Percentiles rank a stretch among this genome's conserved stretches.
Evolutionary conservation across 1,140 invertebrate genomes (phyloP).

Genomic region (Orchesella cincta): DNA sequence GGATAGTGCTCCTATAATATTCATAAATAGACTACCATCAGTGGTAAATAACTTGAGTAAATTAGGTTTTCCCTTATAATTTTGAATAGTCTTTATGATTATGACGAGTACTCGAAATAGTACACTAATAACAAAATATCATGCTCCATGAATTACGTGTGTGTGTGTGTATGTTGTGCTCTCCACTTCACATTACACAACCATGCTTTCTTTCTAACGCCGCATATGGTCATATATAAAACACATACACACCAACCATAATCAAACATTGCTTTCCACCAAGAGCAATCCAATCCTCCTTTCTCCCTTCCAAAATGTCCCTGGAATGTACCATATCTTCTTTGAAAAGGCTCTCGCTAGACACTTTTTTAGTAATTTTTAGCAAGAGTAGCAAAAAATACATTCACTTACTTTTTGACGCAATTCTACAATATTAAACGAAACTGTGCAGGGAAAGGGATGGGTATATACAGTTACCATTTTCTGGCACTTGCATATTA

Average conservation of each 20-base stretch:
- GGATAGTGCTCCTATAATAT: too few species aligned
- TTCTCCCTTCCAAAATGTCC: neutral
- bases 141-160: too few species aligned
- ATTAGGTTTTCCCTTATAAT: slow-evolving; percentile 26
- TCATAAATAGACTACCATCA: slow-evolving; percentile 13
- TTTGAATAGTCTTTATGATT: slow-evolving; percentile 29
- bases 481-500: neutral
- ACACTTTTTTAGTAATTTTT: neutral
- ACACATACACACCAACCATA: neutral
- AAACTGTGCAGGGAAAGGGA: neutral
- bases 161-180: too few species aligned
- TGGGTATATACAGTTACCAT: neutral
- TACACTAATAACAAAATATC: neutral
- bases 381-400: neutral
- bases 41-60: slow-evolving; percentile 23
- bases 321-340: neutral
- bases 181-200: too few species aligned
- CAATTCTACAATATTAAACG: neutral
- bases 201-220: neutral
- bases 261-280: neutral
- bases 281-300: neutral
- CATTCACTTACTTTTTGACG: slow-evolving; percentile 6
- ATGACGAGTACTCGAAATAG: slow-evolving; percentile 17
- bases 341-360: neutral
- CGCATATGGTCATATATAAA: neutral